Evolutionary conservation across 2,888 invertebrate genomes (phyloP), one percentile per base, ranked within the genome.

Genomic region (Leucophenga maculata): DNA sequence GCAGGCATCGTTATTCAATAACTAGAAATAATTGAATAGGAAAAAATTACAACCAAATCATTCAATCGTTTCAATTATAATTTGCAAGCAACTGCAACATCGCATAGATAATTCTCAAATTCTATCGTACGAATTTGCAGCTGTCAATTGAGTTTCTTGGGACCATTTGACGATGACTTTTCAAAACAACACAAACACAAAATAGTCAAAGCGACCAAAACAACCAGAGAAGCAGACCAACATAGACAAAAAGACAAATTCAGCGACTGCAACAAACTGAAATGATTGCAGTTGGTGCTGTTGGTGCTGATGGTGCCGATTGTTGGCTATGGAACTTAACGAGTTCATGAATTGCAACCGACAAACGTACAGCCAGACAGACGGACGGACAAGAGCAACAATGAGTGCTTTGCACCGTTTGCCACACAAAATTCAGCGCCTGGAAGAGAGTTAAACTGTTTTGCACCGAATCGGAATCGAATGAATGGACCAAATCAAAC

Each of bases 1-100:
- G 67, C 67, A 65, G 64, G 22, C 67, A 65, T 44, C 13, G 54
- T 67, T 32, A 59, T 46, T 13, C n/a, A 31, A 31, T 57, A 57
- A 73, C 74, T 78, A 78, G 77, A 71, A 78, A 69, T 68, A 69
- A 48, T 46, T 44, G 44, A 62, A 65, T 22, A 69, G 69, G 39
- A 65, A 70, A 78, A 78, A 82, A 83, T 83, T 82, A 82, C 77
- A 78, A 74, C 75, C 76, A 83, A 80, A 80, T 80, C 78, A 75
- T 72, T 82, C 75, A 76, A 69, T 72, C 74, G 79, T 75, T 80
- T 80, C 80, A 80, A 80, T 80, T 80, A 82, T 80, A 78, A 83
- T 83, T 73, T 72, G 71, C 78, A 72, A 70, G 59, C 77, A 68
- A 69, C 46, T 32, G 39, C 32, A 60, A 18, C 59, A 60, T 14